Evolutionary conservation across 2,797 vertebrate species (phyloP), one percentile per base, ranked within the genome.

Genomic region (Ispidina picta): DNA sequence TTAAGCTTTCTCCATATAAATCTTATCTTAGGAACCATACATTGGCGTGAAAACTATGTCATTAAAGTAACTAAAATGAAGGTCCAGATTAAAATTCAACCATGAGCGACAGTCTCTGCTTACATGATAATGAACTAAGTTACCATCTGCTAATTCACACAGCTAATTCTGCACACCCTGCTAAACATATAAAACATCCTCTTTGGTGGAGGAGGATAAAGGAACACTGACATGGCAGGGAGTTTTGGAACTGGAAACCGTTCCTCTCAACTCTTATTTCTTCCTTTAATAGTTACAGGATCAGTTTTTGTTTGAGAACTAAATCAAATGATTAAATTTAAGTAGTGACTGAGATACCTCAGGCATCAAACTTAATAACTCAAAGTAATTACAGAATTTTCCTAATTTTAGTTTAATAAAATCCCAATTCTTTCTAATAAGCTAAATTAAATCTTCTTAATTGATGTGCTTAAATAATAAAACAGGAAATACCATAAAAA

Each of bases 381-480:
- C 33, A 71, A 54, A 74, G n/a, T 20, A 84, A 60, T 68, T 65
- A 68, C 76, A 74, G 6, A 39, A 13, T 46, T 65, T 33, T 81
- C 56, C 29, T 87, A 10, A 63, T 71, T 59, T 37, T 23, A 62
- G 41, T 79, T 79, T 64, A 52, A 74, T 80, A 92, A 80, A 88
- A 87, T 35, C 39, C n/a, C 12, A 54, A 15, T 78, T 88, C 58
- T 93, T 94, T 93, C 26, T 46, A 39, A 83, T 12, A 6, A 87
- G 58, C 41, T 13, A 39, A 88, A 82, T 87, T 90, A 90, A 94
- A 84, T 82, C 56, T 92, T 91, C 86, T 82, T 82, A 84, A 44
- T 82, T 4, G 2, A 77, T 54, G 69, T 8, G 20, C 59, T 74
- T 63, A 52, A 92, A 90, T 95, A 89, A 86, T 23, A 89, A 92